phyloP scores from a whole-genome alignment of 2,113 vertebrate genomes.

The Orthonyx spaldingii region DNA sequence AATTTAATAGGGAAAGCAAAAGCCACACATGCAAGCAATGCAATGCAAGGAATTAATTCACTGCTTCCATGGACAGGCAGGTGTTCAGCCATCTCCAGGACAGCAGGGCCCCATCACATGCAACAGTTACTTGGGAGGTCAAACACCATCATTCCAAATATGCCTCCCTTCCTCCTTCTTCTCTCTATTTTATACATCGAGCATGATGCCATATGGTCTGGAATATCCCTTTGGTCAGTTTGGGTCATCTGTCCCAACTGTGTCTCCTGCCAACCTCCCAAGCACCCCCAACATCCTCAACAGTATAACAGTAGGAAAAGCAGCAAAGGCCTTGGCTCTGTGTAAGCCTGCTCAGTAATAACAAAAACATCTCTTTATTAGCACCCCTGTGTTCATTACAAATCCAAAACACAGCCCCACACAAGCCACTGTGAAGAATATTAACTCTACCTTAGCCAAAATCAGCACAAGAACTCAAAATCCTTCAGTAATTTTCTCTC shows the following conservation, averaged over 20 bases:
- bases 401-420: background rate
- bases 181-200: accelerated
- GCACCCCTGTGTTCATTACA: background rate
- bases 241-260: background rate
- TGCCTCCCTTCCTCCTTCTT: background rate
- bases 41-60: background rate
- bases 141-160: background rate
- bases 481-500: background rate
- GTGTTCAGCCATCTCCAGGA: background rate
- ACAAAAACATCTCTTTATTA: background rate
- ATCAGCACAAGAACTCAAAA: background rate
- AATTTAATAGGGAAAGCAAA: background rate
- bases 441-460: background rate
- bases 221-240: background rate
- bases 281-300: background rate
- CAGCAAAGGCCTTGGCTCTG: background rate
- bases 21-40: accelerated
- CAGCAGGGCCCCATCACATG: accelerated
- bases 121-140: background rate
- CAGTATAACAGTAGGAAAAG: accelerated
- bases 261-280: background rate
- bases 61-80: background rate
- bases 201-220: accelerated
- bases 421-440: background rate
- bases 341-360: background rate